These are phyloP conservation scores for Melopsittacus undulatus DNA, from an alignment of 2,797 vertebrate genomes.

Conservation along the genomic window DNA sequence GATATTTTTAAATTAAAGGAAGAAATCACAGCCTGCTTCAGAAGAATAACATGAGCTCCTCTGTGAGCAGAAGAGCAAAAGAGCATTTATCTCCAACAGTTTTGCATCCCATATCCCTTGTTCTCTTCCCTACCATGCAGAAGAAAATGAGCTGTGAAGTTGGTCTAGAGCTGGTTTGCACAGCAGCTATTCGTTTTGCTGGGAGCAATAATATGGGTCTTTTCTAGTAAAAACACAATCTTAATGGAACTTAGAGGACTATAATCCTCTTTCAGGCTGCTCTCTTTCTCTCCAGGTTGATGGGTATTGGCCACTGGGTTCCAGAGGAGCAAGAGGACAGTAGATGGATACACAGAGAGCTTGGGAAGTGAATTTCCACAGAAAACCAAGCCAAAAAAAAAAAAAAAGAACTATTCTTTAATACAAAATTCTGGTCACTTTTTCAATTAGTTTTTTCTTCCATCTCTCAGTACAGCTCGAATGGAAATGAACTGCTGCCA, in stretches of 20 bases:
- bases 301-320: neutral
- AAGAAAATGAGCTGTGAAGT: neutral
- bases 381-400: neutral
- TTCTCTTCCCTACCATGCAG: neutral
- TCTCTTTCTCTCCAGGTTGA: neutral
- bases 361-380: neutral
- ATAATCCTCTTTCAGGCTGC: neutral
- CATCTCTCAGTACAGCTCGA: neutral
- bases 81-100: neutral
- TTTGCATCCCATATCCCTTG: neutral
- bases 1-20: neutral
- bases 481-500: conserved; percentile 18
- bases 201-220: neutral
- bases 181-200: neutral
- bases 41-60: neutral
- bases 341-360: neutral
- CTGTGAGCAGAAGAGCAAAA: neutral
- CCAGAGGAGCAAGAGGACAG: neutral
- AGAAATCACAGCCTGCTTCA: neutral
- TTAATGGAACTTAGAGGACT: neutral
- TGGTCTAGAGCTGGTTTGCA: neutral
- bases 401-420: neutral
- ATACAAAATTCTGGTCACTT: neutral
- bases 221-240: neutral
- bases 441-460: neutral